A percentile compares a stretch with the other conserved stretches of the same genome.
Evolutionary conservation across 2,113 vertebrate species (phyloP).

Genomic region (Porphyrio hochstetteri): DNA sequence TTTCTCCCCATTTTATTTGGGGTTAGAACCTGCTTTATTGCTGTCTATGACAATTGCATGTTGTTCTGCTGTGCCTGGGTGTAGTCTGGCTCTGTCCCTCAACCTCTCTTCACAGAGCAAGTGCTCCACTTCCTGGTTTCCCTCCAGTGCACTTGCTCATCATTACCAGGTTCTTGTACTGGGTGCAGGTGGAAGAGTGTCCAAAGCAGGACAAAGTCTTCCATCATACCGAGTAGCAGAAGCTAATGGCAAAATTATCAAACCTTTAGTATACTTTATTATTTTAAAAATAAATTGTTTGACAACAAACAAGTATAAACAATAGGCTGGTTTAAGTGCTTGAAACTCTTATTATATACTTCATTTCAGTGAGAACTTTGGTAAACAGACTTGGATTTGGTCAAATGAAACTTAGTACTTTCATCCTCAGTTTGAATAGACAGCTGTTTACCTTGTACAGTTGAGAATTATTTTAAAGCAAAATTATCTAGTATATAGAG

Average conservation of each 20-base stretch:
- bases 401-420: background rate
- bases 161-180: background rate
- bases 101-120: background rate
- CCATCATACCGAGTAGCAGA: background rate
- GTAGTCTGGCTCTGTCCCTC: background rate
- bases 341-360: background rate
- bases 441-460: background rate
- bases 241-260: background rate
- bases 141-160: background rate
- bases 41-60: background rate
- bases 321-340: background rate
- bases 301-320: background rate
- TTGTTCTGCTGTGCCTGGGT: background rate
- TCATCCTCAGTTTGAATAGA: background rate
- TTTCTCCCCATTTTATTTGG: background rate
- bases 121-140: background rate
- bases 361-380: background rate
- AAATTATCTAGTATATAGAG: background rate
- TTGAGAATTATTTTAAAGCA: background rate
- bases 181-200: rapidly evolving
- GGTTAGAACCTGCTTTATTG: background rate
- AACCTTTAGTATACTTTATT: background rate
- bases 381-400: background rate
- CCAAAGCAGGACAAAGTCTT: background rate
- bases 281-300: background rate